Evolutionary conservation across 2,888 invertebrate species (phyloP), one percentile per base, ranked within the genome.

Genomic region (Epinotia nisella): DNA sequence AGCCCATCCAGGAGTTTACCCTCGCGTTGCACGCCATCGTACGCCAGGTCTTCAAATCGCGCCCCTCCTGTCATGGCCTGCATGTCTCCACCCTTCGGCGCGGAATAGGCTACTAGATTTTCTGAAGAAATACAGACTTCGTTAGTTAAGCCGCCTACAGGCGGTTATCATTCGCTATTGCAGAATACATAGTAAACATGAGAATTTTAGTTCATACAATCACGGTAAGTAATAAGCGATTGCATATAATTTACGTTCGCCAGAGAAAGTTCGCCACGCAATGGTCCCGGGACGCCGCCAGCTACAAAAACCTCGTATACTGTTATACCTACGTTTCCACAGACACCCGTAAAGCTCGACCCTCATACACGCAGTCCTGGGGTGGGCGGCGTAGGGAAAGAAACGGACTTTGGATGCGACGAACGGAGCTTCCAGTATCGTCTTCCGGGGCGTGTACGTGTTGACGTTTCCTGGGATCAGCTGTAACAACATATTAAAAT

Each of bases 321-420:
- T 82, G 78, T 81, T 82, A 77, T 87, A 94, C 94, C 81, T 91
- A 94, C 94, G 94, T 91, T 94, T 93, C 94, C 94, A 94, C 41
- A 82, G 87, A 90, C 98, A 98, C 76, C 98, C 98, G 86, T 97
- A 98, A 72, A 98, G 92, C 87, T 98, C 98, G 55, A 98, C 97
- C 78, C 98, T 92, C 97, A 98, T 97, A 92, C 98, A 98, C 64
- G 98, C 97, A 0, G 98, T 98, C 70, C 98, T 94, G 0, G 97
- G 96, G 83, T 97, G 96, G 67, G 96, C 95, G 77, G 97, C 97
- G 92, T 96, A 97, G 0, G 98, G 98, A 78, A 97, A 96, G 91
- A 98, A 97, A 56, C 98, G 95, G 41, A 98, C 96, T 90, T 96
- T 96, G 74, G 96, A 96, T 17, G 98, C 98, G 58, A 98, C 95